Conservation (phyloP, 2,797 vertebrate genomes). For the Thripadectes ignobilis region DNA sequence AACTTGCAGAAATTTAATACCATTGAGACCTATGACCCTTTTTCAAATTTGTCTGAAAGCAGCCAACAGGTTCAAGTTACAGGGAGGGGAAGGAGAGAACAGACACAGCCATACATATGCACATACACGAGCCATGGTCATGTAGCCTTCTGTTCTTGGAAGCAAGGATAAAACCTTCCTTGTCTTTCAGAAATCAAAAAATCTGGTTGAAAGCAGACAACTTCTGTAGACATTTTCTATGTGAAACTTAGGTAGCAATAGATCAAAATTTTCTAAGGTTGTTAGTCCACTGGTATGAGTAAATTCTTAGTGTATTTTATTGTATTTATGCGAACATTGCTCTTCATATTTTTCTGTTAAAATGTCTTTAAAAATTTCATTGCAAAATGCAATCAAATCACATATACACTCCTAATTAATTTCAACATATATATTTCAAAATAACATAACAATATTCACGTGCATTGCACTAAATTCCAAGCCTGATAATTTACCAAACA, state of each 20-base stretch:
- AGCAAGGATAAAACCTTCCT: neutral
- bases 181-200: neutral
- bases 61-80: conserved; percentile 1
- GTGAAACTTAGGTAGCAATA: neutral
- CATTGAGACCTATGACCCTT: neutral
- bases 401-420: neutral
- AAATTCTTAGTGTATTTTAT: neutral
- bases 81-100: neutral
- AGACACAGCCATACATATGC: neutral
- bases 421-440: neutral
- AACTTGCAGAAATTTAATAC: neutral
- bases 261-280: neutral
- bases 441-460: neutral
- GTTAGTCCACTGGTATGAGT: neutral
- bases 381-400: neutral
- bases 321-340: neutral
- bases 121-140: neutral
- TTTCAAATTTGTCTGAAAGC: neutral
- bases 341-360: neutral
- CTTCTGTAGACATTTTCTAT: neutral
- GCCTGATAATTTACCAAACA: neutral
- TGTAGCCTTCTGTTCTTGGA: neutral
- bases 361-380: neutral
- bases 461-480: neutral
- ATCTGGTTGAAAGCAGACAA: neutral